These are phyloP conservation scores for Aselliscus stoliczkanus DNA, from an alignment of 2,797 vertebrate species.

Conservation along the genomic window DNA sequence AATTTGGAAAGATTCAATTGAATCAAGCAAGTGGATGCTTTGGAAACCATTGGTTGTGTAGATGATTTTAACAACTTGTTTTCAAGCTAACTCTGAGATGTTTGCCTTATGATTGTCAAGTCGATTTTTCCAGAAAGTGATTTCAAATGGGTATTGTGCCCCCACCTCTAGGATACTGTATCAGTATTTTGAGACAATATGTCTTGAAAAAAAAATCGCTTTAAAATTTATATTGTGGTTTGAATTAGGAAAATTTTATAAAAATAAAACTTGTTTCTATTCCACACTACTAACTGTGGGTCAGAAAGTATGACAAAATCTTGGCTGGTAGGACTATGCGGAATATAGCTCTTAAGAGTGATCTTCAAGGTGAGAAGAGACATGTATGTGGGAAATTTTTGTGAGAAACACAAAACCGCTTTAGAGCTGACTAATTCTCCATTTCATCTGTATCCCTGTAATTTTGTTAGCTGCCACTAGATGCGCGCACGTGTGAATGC, in stretches of 20 bases:
- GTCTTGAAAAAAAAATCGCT: not conserved
- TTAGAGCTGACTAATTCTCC: not conserved
- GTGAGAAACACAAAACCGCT: not conserved
- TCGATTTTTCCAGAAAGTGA: not conserved
- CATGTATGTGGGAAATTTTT: not conserved
- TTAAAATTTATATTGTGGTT: conserved; percentile 19
- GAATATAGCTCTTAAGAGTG: not conserved
- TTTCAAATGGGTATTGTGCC: not conserved
- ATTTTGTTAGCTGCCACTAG: conserved; percentile 9
- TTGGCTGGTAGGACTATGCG: not conserved
- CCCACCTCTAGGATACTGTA: not conserved
- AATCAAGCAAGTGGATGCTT: not conserved
- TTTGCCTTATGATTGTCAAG: not conserved
- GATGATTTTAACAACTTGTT: not conserved
- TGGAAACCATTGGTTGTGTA: not conserved
- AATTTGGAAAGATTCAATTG: not conserved
- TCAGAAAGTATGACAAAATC: not conserved
- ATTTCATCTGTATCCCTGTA: not conserved
- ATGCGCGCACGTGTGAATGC: too few relatives aligned
- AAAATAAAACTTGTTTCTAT: conserved; percentile 3
- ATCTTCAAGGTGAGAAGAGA: not conserved
- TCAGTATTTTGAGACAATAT: not conserved
- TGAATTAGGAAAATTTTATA: not conserved
- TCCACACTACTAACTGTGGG: not conserved
- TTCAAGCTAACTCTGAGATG: not conserved